Evolutionary conservation across 2,888 invertebrate species (phyloP), one percentile per base, ranked within the genome.

Genomic region (Oxyscelio sp.): DNA sequence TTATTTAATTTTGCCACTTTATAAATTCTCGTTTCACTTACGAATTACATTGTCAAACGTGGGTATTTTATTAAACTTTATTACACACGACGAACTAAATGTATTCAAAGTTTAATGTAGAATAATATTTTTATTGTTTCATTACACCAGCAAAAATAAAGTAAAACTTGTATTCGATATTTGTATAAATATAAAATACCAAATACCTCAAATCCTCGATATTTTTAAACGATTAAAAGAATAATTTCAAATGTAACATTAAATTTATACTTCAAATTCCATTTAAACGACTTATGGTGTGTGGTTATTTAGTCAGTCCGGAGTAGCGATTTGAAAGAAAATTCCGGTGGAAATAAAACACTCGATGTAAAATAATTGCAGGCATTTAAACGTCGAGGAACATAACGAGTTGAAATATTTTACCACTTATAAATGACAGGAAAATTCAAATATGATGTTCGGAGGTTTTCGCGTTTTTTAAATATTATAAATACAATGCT

Each of bases 41-140:
- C n/a, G n/a, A n/a, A n/a, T n/a, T n/a, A n/a, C n/a, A n/a, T n/a
- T n/a, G n/a, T n/a, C n/a, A n/a, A n/a, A n/a, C n/a, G n/a, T n/a
- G n/a, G n/a, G n/a, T n/a, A n/a, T n/a, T n/a, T n/a, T n/a, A n/a
- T n/a, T n/a, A n/a, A n/a, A n/a, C n/a, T n/a, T n/a, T n/a, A n/a
- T n/a, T n/a, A n/a, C n/a, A n/a, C n/a, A n/a, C n/a, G n/a, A n/a
- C n/a, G n/a, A n/a, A n/a, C n/a, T n/a, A n/a, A n/a, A n/a, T n/a
- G n/a, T n/a, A n/a, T n/a, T n/a, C n/a, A n/a, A n/a, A n/a, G n/a
- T n/a, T n/a, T n/a, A n/a, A n/a, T n/a, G n/a, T n/a, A n/a, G n/a
- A n/a, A n/a, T 70, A 65, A 83, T 56, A 74, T 45, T 79, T 83
- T 68, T 79, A 74, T 74, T 58, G 59, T 66, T 24, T 54, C 50